Base-by-base conservation (phyloP, 1,140 invertebrate genomes). In the Galendromus occidentalis region DNA sequence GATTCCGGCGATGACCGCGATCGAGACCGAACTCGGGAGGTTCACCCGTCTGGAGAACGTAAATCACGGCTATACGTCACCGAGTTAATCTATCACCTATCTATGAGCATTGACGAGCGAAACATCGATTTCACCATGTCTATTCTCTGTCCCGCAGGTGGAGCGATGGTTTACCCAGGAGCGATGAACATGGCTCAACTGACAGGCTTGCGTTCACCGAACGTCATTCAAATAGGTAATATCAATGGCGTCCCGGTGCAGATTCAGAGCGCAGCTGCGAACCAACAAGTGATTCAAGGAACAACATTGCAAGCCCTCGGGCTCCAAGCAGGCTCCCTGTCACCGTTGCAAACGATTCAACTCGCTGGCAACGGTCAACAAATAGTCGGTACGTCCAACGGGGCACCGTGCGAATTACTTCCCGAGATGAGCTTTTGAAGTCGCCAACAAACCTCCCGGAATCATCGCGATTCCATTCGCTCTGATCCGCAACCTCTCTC, bases 331-430 rank as follows among this genome's bases (percentile, higher is more conserved):
- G 71, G 70, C 22, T 73, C 72, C 20, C 70, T 73, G 65, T 74
- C 72, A 64, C 72, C 72, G n/a, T 69, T 74, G 65, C 73, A 73
- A 66, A 68, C 73, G 18, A 67, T 73, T 18, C 73, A 75, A 66
- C 69, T 72, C 18, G 73, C 74, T 18, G 70, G 70, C n/a, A 74
- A 72, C 30, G 69, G 74, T n/a, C 74, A 75, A 66, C 47, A 45
- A 44, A 30, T 64, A 39, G 33, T 39, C 33, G 33, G 33, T 39
- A 9, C 4, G 33, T 39, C 9, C 33, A 39, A 4, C 4, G 33
- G n/a, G n/a, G n/a, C n/a, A n/a, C n/a, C n/a, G n/a, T n/a, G n/a
- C n/a, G n/a, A n/a, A n/a, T n/a, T n/a, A n/a, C n/a, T n/a, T n/a
- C n/a, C n/a, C n/a, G n/a, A n/a, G n/a, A n/a, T n/a, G n/a, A n/a